phyloP scores from a whole-genome alignment of 2,888 invertebrate genomes.

The Zaprionus obscuricornis region DNA sequence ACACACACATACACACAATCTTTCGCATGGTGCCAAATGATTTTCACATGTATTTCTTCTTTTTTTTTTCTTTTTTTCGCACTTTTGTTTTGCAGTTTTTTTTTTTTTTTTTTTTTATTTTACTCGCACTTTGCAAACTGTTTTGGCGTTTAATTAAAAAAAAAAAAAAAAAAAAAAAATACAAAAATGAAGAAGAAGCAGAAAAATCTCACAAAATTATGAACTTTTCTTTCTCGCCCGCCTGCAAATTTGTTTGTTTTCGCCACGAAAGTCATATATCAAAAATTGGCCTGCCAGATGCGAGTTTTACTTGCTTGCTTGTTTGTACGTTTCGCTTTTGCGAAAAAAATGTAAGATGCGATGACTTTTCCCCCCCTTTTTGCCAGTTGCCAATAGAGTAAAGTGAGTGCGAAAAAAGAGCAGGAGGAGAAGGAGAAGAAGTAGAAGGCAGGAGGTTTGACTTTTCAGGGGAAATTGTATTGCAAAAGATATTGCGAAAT shows the following conservation, averaged over 20 bases:
- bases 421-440: neutral
- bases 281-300: slow-evolving; percentile 51
- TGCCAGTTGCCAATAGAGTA: too few species aligned
- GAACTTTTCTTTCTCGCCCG: slow-evolving; percentile 76
- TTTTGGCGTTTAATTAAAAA: slow-evolving; percentile 70
- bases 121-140: slow-evolving; percentile 34
- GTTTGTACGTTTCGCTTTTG: neutral
- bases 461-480: too few species aligned
- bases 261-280: slow-evolving; percentile 61
- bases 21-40: slow-evolving; percentile 65
- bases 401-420: neutral
- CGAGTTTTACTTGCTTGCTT: slow-evolving; percentile 1
- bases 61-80: slow-evolving; percentile 48
- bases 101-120: slow-evolving; percentile 42
- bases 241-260: slow-evolving; percentile 69
- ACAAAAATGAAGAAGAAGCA: too few species aligned
- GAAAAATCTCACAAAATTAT: slow-evolving; percentile 60
- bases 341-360: neutral
- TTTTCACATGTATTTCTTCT: slow-evolving; percentile 65
- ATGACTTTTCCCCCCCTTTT: too few species aligned
- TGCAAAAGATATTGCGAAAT: too few species aligned
- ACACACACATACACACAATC: slow-evolving; percentile 14
- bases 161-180: too few species aligned
- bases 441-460: too few species aligned
- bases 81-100: slow-evolving; percentile 54